These are phyloP conservation scores for Anodontia alba DNA, from an alignment of 2,888 invertebrate species.

Conservation along the genomic window DNA sequence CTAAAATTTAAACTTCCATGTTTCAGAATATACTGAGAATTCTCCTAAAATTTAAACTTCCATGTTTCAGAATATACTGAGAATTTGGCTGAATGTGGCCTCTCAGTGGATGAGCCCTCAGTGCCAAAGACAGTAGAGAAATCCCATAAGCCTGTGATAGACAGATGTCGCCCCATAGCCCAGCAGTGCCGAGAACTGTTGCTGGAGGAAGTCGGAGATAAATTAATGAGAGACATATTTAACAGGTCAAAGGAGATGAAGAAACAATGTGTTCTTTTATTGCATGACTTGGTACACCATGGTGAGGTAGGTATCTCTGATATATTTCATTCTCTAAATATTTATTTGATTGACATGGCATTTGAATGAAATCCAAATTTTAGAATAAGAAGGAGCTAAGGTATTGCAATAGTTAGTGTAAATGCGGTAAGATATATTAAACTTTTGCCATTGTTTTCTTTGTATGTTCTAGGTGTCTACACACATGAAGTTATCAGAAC, in stretches of 20 bases:
- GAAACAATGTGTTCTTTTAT: conserved; percentile 65
- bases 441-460: no score
- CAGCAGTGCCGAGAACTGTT: conserved; percentile 68
- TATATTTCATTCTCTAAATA: no score
- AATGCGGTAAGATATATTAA: no score
- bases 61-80: conserved; percentile 22
- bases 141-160: conserved; percentile 61
- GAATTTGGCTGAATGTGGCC: background rate
- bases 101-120: background rate
- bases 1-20: no score
- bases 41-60: no score
- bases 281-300: conserved; percentile 74
- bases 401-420: no score
- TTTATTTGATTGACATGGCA: no score
- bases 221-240: conserved; percentile 68
- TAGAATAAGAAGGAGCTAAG: no score
- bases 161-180: conserved; percentile 68
- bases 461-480: conserved; percentile 18
- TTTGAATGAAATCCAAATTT: no score
- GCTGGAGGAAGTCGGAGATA: conserved; percentile 57
- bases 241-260: conserved; percentile 56
- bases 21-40: conserved; percentile 20
- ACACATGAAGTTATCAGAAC: conserved; percentile 73
- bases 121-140: background rate
- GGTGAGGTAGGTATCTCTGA: conserved; percentile 65